A percentile compares a stretch with the other conserved stretches of the same genome.
These are phyloP conservation scores for Pollenia griseotomentosa DNA, from an alignment of 2,888 invertebrate genomes.

Conservation along the genomic window DNA sequence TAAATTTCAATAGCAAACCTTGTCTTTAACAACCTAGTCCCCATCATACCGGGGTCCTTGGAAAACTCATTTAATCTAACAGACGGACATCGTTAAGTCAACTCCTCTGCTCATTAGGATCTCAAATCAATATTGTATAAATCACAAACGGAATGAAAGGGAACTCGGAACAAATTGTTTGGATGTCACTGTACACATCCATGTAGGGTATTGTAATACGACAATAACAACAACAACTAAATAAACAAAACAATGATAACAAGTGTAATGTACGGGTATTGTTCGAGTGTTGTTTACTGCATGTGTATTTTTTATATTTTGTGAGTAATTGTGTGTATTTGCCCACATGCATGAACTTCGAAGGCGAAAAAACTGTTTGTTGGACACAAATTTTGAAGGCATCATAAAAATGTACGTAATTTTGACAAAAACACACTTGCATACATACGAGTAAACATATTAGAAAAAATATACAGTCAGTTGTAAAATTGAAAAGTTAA, in stretches of 20 bases:
- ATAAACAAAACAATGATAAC: constrained; percentile 63
- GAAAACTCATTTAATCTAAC: too few relatives aligned
- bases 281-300: constrained; percentile 29
- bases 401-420: constrained; percentile 39
- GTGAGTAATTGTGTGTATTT: constrained; percentile 27
- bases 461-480: neutral
- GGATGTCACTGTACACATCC: constrained; percentile 11
- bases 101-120: neutral
- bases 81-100: neutral
- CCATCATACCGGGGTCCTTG: too few relatives aligned
- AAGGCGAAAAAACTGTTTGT: constrained; percentile 38
- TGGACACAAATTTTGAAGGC: constrained; percentile 55
- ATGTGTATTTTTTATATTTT: neutral
- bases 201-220: constrained; percentile 5
- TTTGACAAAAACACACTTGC: constrained; percentile 17
- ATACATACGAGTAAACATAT: neutral
- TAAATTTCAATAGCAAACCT: too few relatives aligned
- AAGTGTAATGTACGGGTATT: constrained; percentile 68
- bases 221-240: constrained; percentile 21
- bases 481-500: neutral
- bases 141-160: too few relatives aligned
- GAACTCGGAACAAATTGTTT: neutral
- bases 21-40: too few relatives aligned
- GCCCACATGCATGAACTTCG: constrained; percentile 57
- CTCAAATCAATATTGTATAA: too few relatives aligned